A percentile compares a stretch with the other conserved stretches of the same genome.
Evolutionary conservation across 2,888 invertebrate genomes (phyloP).

Genomic region (Leucania comma): DNA sequence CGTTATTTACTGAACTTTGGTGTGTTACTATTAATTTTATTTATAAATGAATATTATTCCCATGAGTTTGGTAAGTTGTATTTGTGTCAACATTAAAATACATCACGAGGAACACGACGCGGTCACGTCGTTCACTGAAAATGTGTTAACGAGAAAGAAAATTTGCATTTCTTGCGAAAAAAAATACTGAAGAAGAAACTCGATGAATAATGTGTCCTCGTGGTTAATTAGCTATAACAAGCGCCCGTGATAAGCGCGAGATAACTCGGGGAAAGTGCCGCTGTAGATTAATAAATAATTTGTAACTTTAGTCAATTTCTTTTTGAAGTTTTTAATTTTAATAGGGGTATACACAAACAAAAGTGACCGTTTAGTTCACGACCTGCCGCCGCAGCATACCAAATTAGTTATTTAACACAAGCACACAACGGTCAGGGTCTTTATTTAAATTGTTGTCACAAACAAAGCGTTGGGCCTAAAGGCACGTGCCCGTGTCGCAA

Average conservation of each 20-base stretch:
- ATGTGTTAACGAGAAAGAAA: constrained; percentile 28
- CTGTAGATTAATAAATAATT: not conserved
- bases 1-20: constrained; percentile 55
- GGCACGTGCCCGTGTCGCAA: constrained; percentile 45
- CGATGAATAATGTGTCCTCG: constrained; percentile 33
- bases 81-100: constrained; percentile 17
- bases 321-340: constrained; percentile 39
- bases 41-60: constrained; percentile 54
- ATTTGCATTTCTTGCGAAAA: constrained; percentile 30
- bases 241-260: constrained; percentile 11
- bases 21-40: constrained; percentile 48
- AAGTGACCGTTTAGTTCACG: constrained; percentile 28
- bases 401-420: constrained; percentile 55
- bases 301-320: not conserved
- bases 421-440: constrained; percentile 54
- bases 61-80: constrained; percentile 46
- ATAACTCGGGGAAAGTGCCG: constrained; percentile 24
- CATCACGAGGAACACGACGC: constrained; percentile 9
- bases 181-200: constrained; percentile 31
- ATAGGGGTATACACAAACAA: constrained; percentile 35
- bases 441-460: constrained; percentile 67
- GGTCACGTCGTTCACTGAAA: constrained; percentile 19
- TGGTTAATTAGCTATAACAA: constrained; percentile 38
- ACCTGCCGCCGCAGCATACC: constrained; percentile 44
- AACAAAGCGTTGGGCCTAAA: constrained; percentile 47